Conservation (phyloP, 2,797 vertebrate species). For the Lepus oiostolus region DNA sequence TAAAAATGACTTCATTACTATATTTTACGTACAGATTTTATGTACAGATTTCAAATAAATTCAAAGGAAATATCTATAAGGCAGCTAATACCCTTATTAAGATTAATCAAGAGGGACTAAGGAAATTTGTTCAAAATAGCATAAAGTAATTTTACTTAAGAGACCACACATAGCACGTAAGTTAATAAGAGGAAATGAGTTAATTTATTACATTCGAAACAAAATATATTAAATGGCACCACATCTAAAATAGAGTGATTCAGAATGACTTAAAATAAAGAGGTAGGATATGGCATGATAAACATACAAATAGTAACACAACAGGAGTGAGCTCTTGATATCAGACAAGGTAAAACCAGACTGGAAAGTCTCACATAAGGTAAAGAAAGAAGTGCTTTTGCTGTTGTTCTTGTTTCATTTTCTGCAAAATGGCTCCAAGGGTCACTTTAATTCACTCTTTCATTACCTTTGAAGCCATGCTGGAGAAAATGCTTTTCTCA, state of each 20-base stretch:
- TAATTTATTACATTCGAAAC: background rate
- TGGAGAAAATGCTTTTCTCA: conserved; percentile 44
- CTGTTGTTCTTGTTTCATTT: background rate
- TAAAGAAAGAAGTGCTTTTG: background rate
- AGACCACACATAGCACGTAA: background rate
- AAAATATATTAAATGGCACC: background rate
- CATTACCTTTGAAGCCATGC: background rate
- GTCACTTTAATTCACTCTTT: conserved; percentile 7
- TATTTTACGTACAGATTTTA: background rate
- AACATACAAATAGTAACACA: background rate
- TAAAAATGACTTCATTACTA: background rate
- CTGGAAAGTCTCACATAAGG: background rate
- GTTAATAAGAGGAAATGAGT: background rate
- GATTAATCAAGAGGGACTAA: background rate
- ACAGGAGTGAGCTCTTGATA: background rate
- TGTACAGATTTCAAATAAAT: background rate
- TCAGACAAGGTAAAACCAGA: background rate
- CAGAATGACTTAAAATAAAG: background rate
- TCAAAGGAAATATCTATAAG: background rate
- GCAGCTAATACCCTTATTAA: background rate
- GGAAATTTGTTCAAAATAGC: background rate
- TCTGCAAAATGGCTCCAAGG: background rate
- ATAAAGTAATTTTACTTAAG: background rate
- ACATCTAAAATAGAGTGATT: background rate
- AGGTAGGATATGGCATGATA: background rate